These are phyloP conservation scores for Lamproptera curius DNA, from an alignment of 2,888 invertebrate species.

Conservation along the genomic window DNA sequence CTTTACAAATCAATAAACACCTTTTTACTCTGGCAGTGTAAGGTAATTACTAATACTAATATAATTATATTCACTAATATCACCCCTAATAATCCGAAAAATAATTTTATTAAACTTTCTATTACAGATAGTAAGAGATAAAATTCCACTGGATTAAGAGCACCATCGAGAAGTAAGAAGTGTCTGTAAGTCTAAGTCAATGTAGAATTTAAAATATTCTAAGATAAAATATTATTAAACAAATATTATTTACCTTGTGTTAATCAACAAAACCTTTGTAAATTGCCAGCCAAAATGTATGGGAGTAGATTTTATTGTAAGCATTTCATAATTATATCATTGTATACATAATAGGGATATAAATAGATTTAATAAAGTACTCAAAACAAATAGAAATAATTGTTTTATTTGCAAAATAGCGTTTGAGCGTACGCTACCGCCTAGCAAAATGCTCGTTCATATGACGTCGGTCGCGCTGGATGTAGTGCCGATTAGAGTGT, in stretches of 20 bases:
- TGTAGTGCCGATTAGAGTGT: constrained; percentile 92
- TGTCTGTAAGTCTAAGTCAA: background rate
- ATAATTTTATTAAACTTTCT: constrained; percentile 22
- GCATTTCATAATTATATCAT: constrained; percentile 12
- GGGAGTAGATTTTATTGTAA: constrained; percentile 17
- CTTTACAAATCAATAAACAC: no score
- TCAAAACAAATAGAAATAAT: constrained; percentile 1
- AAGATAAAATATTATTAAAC: background rate
- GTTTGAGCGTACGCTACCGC: constrained; percentile 52
- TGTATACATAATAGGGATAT: constrained; percentile 24
- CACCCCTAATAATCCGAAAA: no score
- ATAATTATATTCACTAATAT: no score
- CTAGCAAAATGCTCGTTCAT: constrained; percentile 92
- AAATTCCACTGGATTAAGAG: constrained; percentile 83
- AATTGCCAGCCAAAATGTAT: constrained; percentile 5
- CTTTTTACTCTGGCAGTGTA: no score
- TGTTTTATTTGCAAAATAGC: constrained; percentile 12
- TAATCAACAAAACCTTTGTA: background rate
- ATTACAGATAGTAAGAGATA: constrained; percentile 83
- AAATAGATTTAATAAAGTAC: constrained; percentile 3
- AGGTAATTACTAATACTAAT: no score
- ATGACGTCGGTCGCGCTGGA: constrained; percentile 87
- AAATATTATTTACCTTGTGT: background rate
- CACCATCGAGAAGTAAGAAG: background rate
- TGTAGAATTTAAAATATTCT: background rate